phyloP scores from a whole-genome alignment of 2,113 vertebrate species.

The Misgurnus mizolepis region DNA sequence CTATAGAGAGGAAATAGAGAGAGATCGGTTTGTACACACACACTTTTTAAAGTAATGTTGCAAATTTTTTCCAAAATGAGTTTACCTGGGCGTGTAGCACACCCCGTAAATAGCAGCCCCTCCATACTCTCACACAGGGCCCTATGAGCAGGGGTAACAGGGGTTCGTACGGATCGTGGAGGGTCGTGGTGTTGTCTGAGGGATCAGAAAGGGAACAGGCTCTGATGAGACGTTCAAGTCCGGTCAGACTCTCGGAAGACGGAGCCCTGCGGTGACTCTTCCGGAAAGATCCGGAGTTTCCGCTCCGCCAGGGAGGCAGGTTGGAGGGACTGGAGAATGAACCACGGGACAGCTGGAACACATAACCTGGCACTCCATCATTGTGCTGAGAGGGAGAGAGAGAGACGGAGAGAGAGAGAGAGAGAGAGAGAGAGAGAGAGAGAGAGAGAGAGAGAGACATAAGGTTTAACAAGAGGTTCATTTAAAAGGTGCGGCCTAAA shows the following conservation, averaged over 20 bases:
- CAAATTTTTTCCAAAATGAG: not conserved
- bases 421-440: no score
- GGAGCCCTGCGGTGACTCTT: constrained; percentile 74
- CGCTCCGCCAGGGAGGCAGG: constrained; percentile 84
- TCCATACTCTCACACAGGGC: constrained; percentile 86
- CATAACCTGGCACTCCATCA: constrained; percentile 62
- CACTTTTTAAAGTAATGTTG: not conserved
- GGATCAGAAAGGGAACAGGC: constrained; percentile 56
- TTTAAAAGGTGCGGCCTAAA: no score
- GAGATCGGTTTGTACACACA: not conserved
- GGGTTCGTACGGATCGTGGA: constrained; percentile 67
- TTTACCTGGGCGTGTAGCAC: constrained; percentile 83
- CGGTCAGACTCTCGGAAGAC: constrained; percentile 77
- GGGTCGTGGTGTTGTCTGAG: constrained; percentile 46
- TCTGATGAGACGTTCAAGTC: constrained; percentile 73
- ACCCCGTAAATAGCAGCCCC: constrained; percentile 87
- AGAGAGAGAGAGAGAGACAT: no score
- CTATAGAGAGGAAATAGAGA: constrained; percentile 50
- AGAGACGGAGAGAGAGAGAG: no score
- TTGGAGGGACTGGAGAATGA: constrained; percentile 76
- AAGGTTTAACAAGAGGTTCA: no score
- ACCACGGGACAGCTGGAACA: constrained; percentile 83
- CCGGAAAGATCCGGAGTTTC: constrained; percentile 65
- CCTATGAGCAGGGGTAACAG: constrained; percentile 81
- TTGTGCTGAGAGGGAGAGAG: constrained; percentile 26